These are phyloP conservation scores for Acanthosepion esculentum DNA, from an alignment of 2,888 invertebrate species.

Conservation along the genomic window DNA sequence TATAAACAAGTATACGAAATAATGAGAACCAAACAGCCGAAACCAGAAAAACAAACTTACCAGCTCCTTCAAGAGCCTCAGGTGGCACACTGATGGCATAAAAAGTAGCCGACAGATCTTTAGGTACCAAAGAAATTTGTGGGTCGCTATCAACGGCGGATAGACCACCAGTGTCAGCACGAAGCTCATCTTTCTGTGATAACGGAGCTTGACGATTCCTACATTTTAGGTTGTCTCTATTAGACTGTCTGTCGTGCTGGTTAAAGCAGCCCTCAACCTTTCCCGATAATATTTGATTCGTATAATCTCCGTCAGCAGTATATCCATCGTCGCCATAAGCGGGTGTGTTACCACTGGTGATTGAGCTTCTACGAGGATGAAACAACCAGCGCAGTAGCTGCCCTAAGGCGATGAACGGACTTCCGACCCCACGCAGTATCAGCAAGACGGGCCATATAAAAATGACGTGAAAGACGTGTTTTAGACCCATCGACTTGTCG, in stretches of 20 bases:
- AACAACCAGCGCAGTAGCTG: not conserved
- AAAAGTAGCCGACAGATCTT: not conserved
- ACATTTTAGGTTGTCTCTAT: not conserved
- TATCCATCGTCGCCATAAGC: not conserved
- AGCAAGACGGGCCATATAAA: not conserved
- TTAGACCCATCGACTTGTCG: not conserved
- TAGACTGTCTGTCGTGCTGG: not conserved
- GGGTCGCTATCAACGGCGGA: not conserved
- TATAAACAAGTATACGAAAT: too few relatives aligned
- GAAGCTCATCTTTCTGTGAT: not conserved
- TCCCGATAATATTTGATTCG: not conserved
- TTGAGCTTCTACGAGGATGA: not conserved
- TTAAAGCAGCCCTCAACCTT: not conserved
- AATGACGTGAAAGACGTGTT: not conserved
- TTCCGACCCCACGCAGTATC: not conserved
- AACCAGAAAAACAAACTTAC: not conserved
- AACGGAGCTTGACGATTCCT: not conserved
- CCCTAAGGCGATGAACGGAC: not conserved
- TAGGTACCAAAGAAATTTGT: not conserved
- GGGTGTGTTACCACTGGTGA: not conserved
- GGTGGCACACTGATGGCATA: slow-evolving; percentile 2
- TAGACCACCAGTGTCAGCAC: not conserved
- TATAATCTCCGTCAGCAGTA: not conserved
- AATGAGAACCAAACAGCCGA: too few relatives aligned
- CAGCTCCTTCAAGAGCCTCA: not conserved